Percentiles rank a stretch among this genome's conserved stretches.
Evolutionary conservation across 2,888 invertebrate genomes (phyloP).

Genomic region (Tribolium freemani): DNA sequence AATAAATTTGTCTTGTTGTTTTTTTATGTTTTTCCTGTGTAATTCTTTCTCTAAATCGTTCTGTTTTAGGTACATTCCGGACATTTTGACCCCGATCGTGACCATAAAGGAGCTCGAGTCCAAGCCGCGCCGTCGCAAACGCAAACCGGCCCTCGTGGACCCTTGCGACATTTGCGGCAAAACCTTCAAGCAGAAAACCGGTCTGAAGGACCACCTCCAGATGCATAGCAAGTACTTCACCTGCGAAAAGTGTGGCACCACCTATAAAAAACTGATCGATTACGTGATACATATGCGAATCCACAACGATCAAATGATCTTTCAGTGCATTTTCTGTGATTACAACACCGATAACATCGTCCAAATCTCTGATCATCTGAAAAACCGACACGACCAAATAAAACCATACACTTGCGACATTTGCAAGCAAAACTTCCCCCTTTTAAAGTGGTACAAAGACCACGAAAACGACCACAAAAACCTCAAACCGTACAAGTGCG

Average conservation of each 20-base stretch:
- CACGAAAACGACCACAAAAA: constrained; percentile 74
- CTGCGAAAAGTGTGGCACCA: constrained; percentile 64
- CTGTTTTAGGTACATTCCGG: constrained; percentile 61
- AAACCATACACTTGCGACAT: constrained; percentile 70
- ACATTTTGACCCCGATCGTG: constrained; percentile 61
- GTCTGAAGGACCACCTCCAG: constrained; percentile 53
- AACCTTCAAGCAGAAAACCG: constrained; percentile 44
- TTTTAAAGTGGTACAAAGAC: constrained; percentile 71
- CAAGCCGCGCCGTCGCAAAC: background rate
- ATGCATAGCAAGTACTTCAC: constrained; percentile 62
- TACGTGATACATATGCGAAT: constrained; percentile 63
- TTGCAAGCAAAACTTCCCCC: constrained; percentile 72
- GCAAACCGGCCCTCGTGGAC: background rate
- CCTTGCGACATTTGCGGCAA: constrained; percentile 39
- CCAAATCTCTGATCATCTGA: constrained; percentile 63
- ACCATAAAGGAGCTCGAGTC: constrained; percentile 57
- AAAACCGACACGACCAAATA: constrained; percentile 56
- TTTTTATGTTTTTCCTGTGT: background rate
- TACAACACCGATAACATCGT: constrained; percentile 60
- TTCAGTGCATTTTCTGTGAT: constrained; percentile 65
- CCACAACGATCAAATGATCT: constrained; percentile 59
- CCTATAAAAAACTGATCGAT: constrained; percentile 64
- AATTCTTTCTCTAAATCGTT: background rate
- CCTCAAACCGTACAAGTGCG: constrained; percentile 71
- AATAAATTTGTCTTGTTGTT: background rate